Conservation (phyloP, 2,113 vertebrate species). For the Sapayoa aenigma region DNA sequence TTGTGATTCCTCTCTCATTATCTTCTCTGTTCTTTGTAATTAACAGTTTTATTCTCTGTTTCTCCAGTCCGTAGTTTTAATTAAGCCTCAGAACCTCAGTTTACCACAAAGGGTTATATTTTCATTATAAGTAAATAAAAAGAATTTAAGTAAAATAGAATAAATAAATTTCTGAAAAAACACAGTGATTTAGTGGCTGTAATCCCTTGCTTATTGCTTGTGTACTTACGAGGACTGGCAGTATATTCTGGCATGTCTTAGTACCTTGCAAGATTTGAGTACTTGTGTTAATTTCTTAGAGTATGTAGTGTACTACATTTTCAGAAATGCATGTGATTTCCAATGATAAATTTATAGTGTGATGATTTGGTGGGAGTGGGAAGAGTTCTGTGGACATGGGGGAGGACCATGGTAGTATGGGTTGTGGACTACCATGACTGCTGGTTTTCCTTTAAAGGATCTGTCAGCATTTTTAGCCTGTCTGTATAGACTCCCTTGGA, state of each 20-base stretch:
- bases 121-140: neutral
- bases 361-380: neutral
- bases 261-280: neutral
- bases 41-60: neutral
- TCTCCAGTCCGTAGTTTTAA: neutral
- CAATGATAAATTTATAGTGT: neutral
- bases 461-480: neutral
- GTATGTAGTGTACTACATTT: neutral
- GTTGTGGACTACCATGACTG: accelerated
- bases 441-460: neutral
- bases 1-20: neutral
- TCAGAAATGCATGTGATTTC: neutral
- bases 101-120: neutral
- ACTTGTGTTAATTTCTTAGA: neutral
- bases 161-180: neutral
- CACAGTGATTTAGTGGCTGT: neutral
- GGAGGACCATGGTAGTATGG: accelerated
- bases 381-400: neutral
- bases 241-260: accelerated
- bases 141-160: neutral
- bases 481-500: neutral
- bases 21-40: neutral
- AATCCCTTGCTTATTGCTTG: neutral
- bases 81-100: neutral
- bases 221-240: neutral